Base-by-base conservation (phyloP, 2,113 vertebrate genomes). In the Panurus biarmicus region DNA sequence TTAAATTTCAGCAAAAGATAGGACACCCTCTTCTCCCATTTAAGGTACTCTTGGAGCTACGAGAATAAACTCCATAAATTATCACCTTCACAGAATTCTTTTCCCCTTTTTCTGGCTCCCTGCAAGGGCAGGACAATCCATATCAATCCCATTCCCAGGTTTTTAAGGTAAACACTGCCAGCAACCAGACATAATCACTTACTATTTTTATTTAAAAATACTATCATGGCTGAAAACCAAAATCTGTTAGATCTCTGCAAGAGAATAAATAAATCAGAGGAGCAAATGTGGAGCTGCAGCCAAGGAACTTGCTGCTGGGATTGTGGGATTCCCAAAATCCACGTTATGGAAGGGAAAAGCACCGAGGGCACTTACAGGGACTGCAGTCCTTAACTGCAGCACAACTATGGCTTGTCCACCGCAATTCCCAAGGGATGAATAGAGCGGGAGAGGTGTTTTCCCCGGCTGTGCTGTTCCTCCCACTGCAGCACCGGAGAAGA, bases 401-500 rank as follows among this genome's bases (percentile, higher is more conserved):
- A 29, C 14, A 21, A 9, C 35, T 3, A 13, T 4, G 6, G 4
- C 40, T 61, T 8, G 15, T 8, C 24, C 61, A 17, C 7, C 7
- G 7, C 51, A 1, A 0, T 38, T 54, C 40, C 73, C 75, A 16
- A 14, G 38, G 56, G 62, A 15, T 2, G 14, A 14, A 33, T 0
- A 3, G 9, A 3, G 80, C 0, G 9, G 4, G 5, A 23, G 51
- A 54, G 33, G 22, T 1, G 17, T 11, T 23, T 6, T 26, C n/a
- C 35, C 28, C 0, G 10, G 65, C 35, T 14, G 12, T 2, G 73
- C 77, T 11, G 74, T 2, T 9, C 11, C 36, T 6, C 2, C 10
- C 26, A 4, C 2, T 0, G 1, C 44, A 11, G 47, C 0, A 36
- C 7, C 12, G 4, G 42, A 50, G 29, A 48, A 47, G 22, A 62